A percentile compares a stretch with the other conserved stretches of the same genome.
phyloP scores from a whole-genome alignment of 2,888 invertebrate genomes.

The Caradrina clavipalpis region DNA sequence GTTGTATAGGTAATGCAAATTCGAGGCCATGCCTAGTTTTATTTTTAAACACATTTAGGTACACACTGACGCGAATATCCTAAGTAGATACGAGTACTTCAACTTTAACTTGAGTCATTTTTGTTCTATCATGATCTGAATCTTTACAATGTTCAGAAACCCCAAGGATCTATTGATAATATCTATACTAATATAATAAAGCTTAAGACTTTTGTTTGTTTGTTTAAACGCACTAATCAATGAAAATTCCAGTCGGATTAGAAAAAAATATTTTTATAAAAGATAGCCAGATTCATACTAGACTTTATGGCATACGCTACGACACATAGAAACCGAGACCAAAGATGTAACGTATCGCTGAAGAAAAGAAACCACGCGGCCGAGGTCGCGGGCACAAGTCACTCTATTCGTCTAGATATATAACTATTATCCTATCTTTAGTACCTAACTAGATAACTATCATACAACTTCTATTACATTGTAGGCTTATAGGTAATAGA shows the following conservation, averaged over 20 bases:
- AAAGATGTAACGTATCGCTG: too few species aligned
- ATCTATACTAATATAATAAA: neutral
- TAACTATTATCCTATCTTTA: neutral
- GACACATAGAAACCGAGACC: too few species aligned
- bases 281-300: too few species aligned
- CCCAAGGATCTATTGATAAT: neutral
- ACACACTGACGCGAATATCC: slow-evolving; percentile 5
- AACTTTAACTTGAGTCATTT: neutral
- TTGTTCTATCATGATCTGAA: slow-evolving; percentile 34
- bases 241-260: too few species aligned
- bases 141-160: slow-evolving; percentile 12
- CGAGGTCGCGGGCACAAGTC: too few species aligned
- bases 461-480: neutral
- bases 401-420: neutral
- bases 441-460: neutral
- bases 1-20: slow-evolving; percentile 24
- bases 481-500: neutral
- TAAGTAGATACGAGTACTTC: neutral
- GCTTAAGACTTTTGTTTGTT: too few species aligned
- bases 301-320: too few species aligned
- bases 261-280: too few species aligned
- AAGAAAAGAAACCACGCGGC: too few species aligned
- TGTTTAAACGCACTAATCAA: too few species aligned
- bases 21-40: slow-evolving; percentile 17
- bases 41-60: slow-evolving; percentile 28